Evolutionary conservation across 2,888 invertebrate genomes (phyloP).

Genomic region (Coremacera marginata): DNA sequence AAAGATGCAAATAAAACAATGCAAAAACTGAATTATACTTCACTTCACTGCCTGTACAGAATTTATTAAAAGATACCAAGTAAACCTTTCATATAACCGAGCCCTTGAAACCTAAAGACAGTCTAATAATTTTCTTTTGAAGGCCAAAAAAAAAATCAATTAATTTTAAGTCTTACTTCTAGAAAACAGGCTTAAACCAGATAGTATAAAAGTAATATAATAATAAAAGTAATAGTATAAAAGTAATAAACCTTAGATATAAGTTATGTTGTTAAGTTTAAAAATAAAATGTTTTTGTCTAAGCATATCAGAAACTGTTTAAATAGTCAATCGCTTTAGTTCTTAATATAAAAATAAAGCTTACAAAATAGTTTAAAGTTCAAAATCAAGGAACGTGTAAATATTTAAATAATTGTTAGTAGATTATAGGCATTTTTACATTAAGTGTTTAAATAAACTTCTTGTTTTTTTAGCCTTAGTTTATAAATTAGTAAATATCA

Average conservation of each 20-base stretch:
- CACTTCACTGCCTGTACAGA: too few species aligned
- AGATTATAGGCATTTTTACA: not conserved
- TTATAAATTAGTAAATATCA: not conserved
- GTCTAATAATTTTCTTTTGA: too few species aligned
- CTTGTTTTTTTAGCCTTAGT: not conserved
- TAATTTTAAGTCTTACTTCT: not conserved
- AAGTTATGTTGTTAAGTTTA: not conserved
- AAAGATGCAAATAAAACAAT: too few species aligned
- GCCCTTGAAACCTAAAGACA: too few species aligned
- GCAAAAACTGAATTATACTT: too few species aligned
- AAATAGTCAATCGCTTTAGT: not conserved
- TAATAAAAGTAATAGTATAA: not conserved
- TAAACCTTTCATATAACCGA: not conserved
- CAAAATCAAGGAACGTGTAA: not conserved
- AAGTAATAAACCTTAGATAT: not conserved
- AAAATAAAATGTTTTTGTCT: not conserved
- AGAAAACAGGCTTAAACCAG: not conserved
- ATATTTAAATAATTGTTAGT: not conserved
- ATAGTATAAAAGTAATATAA: not conserved
- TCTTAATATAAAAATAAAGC: not conserved
- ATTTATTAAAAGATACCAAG: not conserved
- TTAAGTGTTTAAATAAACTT: not conserved
- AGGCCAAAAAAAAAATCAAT: not conserved
- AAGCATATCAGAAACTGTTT: slow-evolving; percentile 11
- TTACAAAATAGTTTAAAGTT: not conserved